Percentiles rank a stretch among this genome's conserved stretches.
These are phyloP conservation scores for Microtus oregoni DNA, from an alignment of 2,113 vertebrate genomes.

Conservation along the genomic window DNA sequence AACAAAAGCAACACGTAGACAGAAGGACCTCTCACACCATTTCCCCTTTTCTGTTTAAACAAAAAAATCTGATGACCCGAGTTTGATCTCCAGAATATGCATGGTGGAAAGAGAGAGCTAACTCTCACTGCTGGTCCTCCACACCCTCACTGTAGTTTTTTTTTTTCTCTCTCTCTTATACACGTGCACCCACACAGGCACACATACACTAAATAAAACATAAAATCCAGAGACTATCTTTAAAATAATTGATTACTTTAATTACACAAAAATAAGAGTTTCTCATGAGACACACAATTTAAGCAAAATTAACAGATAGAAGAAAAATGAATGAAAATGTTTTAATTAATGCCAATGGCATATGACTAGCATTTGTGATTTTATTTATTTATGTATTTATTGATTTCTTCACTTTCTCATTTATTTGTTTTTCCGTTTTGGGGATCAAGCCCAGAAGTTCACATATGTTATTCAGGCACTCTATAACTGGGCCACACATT, in stretches of 20 bases:
- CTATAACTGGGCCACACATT: background rate
- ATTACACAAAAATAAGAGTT: background rate
- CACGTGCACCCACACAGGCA: background rate
- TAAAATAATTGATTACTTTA: background rate
- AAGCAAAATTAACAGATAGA: conserved; percentile 20
- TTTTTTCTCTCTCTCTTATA: background rate
- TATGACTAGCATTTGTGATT: background rate
- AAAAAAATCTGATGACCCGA: background rate
- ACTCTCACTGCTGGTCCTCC: background rate
- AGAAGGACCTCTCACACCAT: too few relatives aligned
- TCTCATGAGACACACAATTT: background rate
- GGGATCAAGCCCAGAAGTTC: background rate
- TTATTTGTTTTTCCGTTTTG: background rate
- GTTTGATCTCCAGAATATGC: background rate
- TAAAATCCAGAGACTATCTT: background rate
- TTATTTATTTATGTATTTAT: background rate
- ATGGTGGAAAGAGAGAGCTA: background rate
- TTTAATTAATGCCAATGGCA: conserved; percentile 1
- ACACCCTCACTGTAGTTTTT: background rate
- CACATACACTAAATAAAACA: background rate
- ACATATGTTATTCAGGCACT: background rate
- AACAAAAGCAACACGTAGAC: too few relatives aligned
- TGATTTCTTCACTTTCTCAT: background rate
- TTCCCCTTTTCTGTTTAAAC: too few relatives aligned
- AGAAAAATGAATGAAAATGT: background rate